A percentile compares a stretch with the other conserved stretches of the same genome.
phyloP scores from a whole-genome alignment of 2,113 vertebrate genomes.

The Pituophis catenifer region DNA sequence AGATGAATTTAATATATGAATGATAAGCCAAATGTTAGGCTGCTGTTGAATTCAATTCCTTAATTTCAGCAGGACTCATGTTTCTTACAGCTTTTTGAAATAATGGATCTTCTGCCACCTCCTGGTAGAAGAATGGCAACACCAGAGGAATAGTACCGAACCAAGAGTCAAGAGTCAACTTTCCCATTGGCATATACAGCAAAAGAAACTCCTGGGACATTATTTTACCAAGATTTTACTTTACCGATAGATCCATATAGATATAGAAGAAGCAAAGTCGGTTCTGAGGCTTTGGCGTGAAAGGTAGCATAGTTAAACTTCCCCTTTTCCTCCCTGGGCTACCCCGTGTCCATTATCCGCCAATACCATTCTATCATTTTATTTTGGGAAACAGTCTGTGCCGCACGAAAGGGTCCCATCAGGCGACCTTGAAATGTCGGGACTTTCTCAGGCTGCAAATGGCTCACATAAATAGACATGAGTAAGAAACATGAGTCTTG shows the following conservation, averaged over 20 bases:
- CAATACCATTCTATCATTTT: neutral
- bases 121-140: neutral
- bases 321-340: neutral
- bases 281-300: neutral
- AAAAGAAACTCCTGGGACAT: neutral
- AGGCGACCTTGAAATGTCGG: neutral
- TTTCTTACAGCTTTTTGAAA: neutral
- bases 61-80: neutral
- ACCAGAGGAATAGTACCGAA: neutral
- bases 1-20: neutral
- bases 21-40: neutral
- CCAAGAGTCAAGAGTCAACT: neutral
- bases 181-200: neutral
- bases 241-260: neutral
- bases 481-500: neutral
- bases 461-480: neutral
- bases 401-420: neutral
- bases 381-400: neutral
- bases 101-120: constrained; percentile 14
- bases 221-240: neutral
- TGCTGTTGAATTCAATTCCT: neutral
- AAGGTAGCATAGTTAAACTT: neutral
- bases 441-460: neutral
- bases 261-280: neutral
- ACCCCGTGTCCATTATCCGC: neutral